These are phyloP conservation scores for Enteromius fasciolatus DNA, from an alignment of 2,797 vertebrate species.

Conservation along the genomic window DNA sequence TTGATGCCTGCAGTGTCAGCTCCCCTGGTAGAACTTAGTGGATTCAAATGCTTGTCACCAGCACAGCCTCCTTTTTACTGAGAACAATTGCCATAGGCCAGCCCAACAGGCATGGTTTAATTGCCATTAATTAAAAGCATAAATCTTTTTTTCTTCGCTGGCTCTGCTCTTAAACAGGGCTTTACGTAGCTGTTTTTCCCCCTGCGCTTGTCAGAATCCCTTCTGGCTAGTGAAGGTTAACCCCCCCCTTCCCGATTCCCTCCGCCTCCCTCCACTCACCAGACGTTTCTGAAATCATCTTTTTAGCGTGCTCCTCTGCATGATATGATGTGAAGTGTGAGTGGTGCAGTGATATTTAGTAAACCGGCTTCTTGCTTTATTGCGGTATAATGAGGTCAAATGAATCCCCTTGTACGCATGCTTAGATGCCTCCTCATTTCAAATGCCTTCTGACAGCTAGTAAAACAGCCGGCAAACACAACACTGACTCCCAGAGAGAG, in stretches of 20 bases:
- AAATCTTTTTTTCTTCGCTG: constrained; percentile 99
- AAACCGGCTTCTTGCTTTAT: constrained; percentile 98
- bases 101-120: constrained; percentile 99
- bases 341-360: constrained; percentile 96
- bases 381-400: constrained; percentile 99
- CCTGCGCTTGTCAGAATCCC: constrained; percentile 92
- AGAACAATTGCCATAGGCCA: constrained; percentile 99
- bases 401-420: constrained; percentile 96
- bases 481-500: constrained; percentile 87
- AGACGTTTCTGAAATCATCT: constrained; percentile 89
- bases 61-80: constrained; percentile 97
- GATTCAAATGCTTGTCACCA: constrained; percentile 99
- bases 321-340: constrained; percentile 93
- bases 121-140: constrained; percentile 99
- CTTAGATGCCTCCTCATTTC: constrained; percentile 92
- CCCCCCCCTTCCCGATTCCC: constrained; percentile 60
- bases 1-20: constrained; percentile 99
- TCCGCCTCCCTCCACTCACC: constrained; percentile 70
- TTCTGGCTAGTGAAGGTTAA: constrained; percentile 95
- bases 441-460: constrained; percentile 97
- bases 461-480: constrained; percentile 94
- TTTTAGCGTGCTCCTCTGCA: constrained; percentile 88
- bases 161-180: constrained; percentile 97
- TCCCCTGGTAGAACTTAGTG: constrained; percentile 99
- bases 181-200: constrained; percentile 82